Base-by-base conservation (phyloP, 2,888 invertebrate genomes). In the Dysmachus trigonus region DNA sequence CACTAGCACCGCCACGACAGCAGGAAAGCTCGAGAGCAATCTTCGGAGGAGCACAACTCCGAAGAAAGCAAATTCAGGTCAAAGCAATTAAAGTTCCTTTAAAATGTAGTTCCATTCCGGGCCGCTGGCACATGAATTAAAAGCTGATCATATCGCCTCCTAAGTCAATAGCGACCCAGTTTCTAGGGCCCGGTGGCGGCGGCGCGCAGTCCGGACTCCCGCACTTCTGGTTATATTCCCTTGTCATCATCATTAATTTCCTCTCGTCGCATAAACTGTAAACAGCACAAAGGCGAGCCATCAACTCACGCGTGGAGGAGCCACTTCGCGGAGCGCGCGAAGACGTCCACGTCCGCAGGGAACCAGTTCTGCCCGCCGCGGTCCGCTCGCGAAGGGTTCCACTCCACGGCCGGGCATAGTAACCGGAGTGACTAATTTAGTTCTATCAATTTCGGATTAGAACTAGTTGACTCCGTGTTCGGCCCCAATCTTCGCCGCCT, bases 171-270 rank as follows among this genome's bases (percentile, higher is more conserved):
- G 72, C 72, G 83, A 83, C 71, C 41, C 72, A 71, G 72, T 72
- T 41, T 38, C 77, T 77, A 8, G 18, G 62, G 27, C 10, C 53
- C 38, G n/a, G n/a, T n/a, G 41, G 41, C 53, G 8, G 53, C 35
- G 10, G n/a, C 77, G 5, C 27, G 71, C 71, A 13, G 10, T 10
- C 51, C 62, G 83, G 53, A 72, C 83, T 83, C 72, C 83, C 83
- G 71, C 83, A 83, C 83, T 83, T 47, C 72, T 41, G n/a, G 83
- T 15, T 83, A 51, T 41, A 83, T 83, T 83, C 83, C 83, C 83
- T 83, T 83, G 83, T 83, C 83, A 83, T 83, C 83, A 72, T 83
- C 83, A 83, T 83, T 83, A 83, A 83, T 83, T 83, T 83, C 83
- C 83, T 72, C 72, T 72, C 72, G 82, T 62, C 35, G 71, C 76